Evolutionary conservation across 2,113 vertebrate genomes (phyloP), one percentile per base, ranked within the genome.

Genomic region (Oenanthe oenanthe): DNA sequence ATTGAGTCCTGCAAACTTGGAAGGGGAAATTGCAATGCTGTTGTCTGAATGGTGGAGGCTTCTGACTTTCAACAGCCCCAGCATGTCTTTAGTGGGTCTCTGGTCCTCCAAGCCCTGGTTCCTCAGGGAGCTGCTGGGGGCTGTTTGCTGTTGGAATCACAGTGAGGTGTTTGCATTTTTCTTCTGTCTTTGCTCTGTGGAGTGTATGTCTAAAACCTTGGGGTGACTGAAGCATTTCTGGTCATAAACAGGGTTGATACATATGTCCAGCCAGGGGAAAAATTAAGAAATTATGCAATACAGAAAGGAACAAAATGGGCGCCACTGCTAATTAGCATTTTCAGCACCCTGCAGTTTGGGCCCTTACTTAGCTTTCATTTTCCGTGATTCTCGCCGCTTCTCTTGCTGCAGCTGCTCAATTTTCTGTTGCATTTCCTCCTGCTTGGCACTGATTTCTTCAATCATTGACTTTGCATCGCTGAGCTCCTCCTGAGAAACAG

Each of bases 341-440:
- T 53, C 3, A 3, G 74, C 75, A 45, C 32, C 15, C 29, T 48
- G 8, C 15, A 56, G n/a, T 70, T 88, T 2, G n/a, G 47, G 74
- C n/a, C 79, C 98, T 98, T 97, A 98, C 98, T 98, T 98, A 72
- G 98, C 97, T 97, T 98, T 98, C 51, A 98, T 92, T 95, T 98
- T 98, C 74, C 98, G 96, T 72, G 98, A 98, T 94, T 98, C 98
- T 57, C 98, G 97, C 17, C 98, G 92, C 74, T 98, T 98, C 83
- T 99, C 98, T 31, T 98, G 97, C 88, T 99, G 99, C 90, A 99
- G 96, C 67, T 98, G 97, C 57, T 99, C 99, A 22, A 99, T 98
- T 93, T 97, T 98, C 97, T 97, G 98, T 96, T 99, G 98, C 95
- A 98, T 98, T 77, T 99, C 99, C 91, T 98, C 98, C 93, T 99